Percentiles rank a stretch among this genome's conserved stretches.
Conservation (phyloP, 2,113 vertebrate species). For the Mobula hypostoma region DNA sequence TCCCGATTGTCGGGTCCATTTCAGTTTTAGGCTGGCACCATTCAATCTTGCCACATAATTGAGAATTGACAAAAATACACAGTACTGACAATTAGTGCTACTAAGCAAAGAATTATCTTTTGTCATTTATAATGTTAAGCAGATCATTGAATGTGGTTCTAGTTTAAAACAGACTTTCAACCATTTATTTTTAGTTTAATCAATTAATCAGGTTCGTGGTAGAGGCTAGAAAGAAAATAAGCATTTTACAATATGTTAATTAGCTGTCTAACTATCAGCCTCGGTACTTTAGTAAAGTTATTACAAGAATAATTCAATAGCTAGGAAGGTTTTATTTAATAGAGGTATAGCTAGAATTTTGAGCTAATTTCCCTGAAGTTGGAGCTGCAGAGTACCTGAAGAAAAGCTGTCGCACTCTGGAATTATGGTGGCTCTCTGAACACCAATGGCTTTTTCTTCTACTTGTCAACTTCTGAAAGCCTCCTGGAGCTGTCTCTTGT, state of each 20-base stretch:
- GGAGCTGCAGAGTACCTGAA: not conserved
- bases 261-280: not conserved
- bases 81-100: not conserved
- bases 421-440: not conserved
- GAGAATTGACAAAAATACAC: not conserved
- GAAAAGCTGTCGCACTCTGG: not conserved
- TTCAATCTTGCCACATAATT: not conserved
- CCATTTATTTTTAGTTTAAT: slow-evolving; percentile 19
- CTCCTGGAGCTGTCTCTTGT: not conserved
- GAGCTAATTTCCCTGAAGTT: not conserved
- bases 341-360: not conserved
- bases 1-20: too few relatives aligned
- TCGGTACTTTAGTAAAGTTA: not conserved
- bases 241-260: not conserved
- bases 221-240: not conserved
- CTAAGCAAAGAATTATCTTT: not conserved
- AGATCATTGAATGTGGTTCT: not conserved
- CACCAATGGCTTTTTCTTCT: not conserved
- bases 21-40: not conserved
- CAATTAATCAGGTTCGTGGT: not conserved
- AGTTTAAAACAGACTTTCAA: not conserved
- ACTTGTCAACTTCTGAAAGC: not conserved
- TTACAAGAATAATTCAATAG: slow-evolving; percentile 11
- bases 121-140: slow-evolving; percentile 4
- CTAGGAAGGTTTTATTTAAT: not conserved